phyloP scores from a whole-genome alignment of 2,888 invertebrate genomes.

The Apodemia hepburni region DNA sequence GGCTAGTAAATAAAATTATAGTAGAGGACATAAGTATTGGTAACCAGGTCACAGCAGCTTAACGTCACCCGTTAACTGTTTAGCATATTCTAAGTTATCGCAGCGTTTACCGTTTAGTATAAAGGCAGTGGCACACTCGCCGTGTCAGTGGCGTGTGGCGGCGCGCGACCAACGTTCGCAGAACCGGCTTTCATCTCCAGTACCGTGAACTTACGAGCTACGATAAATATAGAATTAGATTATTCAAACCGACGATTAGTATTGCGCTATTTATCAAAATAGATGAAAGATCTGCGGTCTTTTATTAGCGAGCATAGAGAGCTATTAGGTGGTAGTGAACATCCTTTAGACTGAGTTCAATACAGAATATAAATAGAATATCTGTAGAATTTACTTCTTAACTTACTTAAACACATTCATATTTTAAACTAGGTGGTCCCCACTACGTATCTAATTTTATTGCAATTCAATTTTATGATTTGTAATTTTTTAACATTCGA shows the following conservation, averaged over 20 bases:
- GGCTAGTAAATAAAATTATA: not conserved
- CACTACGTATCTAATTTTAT: no score
- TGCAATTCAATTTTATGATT: no score
- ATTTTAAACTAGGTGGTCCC: no score
- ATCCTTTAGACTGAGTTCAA: no score
- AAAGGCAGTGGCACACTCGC: conserved; percentile 35
- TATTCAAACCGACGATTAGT: conserved; percentile 7
- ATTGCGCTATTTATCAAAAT: conserved; percentile 6
- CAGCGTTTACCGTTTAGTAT: conserved; percentile 26
- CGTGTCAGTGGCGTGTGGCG: conserved; percentile 40
- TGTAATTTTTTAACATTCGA: no score
- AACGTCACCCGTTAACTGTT: conserved; percentile 1
- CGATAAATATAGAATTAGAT: conserved; percentile 2
- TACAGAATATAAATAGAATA: no score
- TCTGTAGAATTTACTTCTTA: no score
- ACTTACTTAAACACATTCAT: no score
- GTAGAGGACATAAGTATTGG: not conserved
- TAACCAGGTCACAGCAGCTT: conserved; percentile 3
- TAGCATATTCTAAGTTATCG: conserved; percentile 10
- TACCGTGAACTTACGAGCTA: conserved; percentile 25
- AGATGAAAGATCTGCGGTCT: not conserved
- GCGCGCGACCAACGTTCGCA: conserved; percentile 39
- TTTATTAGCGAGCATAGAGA: not conserved
- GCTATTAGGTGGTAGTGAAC: no score
- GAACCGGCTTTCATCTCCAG: conserved; percentile 50